phyloP scores from a whole-genome alignment of 1,140 invertebrate species.

The Hyphantria cunea region DNA sequence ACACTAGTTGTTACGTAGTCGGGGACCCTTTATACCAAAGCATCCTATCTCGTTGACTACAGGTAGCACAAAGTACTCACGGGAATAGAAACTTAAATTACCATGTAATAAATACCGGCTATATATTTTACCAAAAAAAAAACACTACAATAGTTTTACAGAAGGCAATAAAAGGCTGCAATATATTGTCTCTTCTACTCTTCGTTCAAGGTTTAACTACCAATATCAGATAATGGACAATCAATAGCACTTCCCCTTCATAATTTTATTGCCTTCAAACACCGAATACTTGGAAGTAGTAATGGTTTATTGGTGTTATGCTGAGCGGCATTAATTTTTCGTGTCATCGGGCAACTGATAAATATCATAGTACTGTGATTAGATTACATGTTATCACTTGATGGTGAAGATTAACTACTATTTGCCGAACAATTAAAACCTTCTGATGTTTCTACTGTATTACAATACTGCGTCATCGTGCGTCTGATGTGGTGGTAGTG shows the following conservation, averaged over 20 bases:
- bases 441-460: slow-evolving; percentile 41
- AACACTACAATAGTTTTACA: too few relatives aligned
- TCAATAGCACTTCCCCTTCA: slow-evolving; percentile 10
- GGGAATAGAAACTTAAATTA: too few relatives aligned
- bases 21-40: too few relatives aligned
- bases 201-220: not conserved
- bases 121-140: too few relatives aligned
- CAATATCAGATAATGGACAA: slow-evolving; percentile 10
- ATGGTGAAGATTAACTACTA: slow-evolving; percentile 61
- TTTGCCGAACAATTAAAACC: slow-evolving; percentile 46
- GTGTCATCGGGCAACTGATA: slow-evolving; percentile 41
- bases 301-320: slow-evolving; percentile 21
- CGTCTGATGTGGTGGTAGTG: not conserved
- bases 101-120: too few relatives aligned
- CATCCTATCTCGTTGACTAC: too few relatives aligned
- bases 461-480: slow-evolving; percentile 25
- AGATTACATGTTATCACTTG: slow-evolving; percentile 51
- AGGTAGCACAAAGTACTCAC: too few relatives aligned
- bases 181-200: not conserved
- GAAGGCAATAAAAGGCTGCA: too few relatives aligned
- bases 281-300: slow-evolving; percentile 25
- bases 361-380: slow-evolving; percentile 43
- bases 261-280: slow-evolving; percentile 3
- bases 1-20: too few relatives aligned
- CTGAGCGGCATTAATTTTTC: slow-evolving; percentile 32